A percentile compares a stretch with the other conserved stretches of the same genome.
Evolutionary conservation across 1,140 invertebrate species (phyloP).

Genomic region (Onthophagus taurus): DNA sequence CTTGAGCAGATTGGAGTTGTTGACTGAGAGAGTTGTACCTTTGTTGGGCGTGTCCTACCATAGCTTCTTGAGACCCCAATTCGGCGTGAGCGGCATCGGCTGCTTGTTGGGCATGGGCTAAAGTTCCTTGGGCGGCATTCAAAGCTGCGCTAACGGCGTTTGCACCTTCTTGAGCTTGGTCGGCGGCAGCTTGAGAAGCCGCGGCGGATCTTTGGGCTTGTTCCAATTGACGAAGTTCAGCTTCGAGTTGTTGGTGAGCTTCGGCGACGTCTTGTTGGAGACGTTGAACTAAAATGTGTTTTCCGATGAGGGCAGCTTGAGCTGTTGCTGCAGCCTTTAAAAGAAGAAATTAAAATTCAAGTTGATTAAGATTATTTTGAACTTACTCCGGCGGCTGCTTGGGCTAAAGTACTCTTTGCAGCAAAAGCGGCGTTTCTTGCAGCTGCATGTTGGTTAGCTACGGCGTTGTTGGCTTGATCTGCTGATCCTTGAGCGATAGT

Average conservation of each 20-base stretch:
- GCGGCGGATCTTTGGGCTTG: conserved; percentile 1
- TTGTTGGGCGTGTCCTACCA: conserved; percentile 9
- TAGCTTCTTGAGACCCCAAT: conserved; percentile 7
- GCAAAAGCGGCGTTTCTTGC: conserved; percentile 9
- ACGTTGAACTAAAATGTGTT: conserved; percentile 6
- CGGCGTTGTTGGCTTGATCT: conserved; percentile 7
- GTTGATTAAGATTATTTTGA: neutral
- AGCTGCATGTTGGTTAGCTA: conserved; percentile 6
- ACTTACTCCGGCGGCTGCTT: conserved; percentile 10
- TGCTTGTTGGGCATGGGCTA: conserved; percentile 6
- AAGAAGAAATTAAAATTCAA: neutral
- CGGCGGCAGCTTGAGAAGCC: neutral
- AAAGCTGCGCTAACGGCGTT: conserved; percentile 2
- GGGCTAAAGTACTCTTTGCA: conserved; percentile 8
- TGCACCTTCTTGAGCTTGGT: neutral
- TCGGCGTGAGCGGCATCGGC: conserved; percentile 6
- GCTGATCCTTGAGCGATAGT: conserved; percentile 10
- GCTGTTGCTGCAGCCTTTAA: conserved; percentile 5
- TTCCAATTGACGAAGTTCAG: conserved; percentile 7
- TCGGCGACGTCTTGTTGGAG: conserved; percentile 8
- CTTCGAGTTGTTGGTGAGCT: conserved; percentile 8
- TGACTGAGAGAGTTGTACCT: neutral
- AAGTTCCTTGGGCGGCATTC: conserved; percentile 10
- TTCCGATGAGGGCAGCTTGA: conserved; percentile 9
- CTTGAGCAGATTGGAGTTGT: neutral